phyloP scores from a whole-genome alignment of 2,113 vertebrate species.

The Apteryx mantelli region DNA sequence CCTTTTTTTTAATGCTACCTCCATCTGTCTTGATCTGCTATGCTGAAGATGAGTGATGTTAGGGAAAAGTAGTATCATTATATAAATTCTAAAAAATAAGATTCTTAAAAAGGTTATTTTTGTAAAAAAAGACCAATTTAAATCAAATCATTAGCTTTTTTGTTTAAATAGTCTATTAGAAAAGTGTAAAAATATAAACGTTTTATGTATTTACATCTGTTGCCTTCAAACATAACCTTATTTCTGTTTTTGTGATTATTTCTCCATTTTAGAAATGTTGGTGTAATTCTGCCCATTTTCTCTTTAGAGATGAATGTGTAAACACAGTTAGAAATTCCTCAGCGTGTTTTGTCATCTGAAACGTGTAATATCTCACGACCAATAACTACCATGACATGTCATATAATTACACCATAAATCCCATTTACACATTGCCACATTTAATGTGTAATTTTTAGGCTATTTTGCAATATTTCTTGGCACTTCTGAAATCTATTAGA shows the following conservation, averaged over 20 bases:
- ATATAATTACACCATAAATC: slow-evolving; percentile 52
- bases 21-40: slow-evolving; percentile 1
- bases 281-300: slow-evolving; percentile 37
- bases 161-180: slow-evolving; percentile 36
- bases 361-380: background rate
- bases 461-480: background rate
- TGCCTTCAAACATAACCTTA: slow-evolving; percentile 41
- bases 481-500: background rate
- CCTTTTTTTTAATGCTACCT: slow-evolving; percentile 39
- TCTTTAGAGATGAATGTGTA: slow-evolving; percentile 43
- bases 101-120: slow-evolving; percentile 22
- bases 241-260: background rate
- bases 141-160: slow-evolving; percentile 24
- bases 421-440: background rate
- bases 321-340: slow-evolving; percentile 15
- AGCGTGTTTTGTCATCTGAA: slow-evolving; percentile 5
- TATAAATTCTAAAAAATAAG: background rate
- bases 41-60: slow-evolving; percentile 27
- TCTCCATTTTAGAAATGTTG: slow-evolving; percentile 33
- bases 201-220: slow-evolving; percentile 8
- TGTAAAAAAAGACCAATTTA: slow-evolving; percentile 25
- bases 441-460: background rate
- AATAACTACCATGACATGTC: slow-evolving; percentile 31
- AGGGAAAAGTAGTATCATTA: slow-evolving; percentile 17
- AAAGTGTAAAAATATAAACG: slow-evolving; percentile 5